Evolutionary conservation across 2,113 vertebrate species (phyloP).

Genomic region (Microcebus griseorufus): DNA sequence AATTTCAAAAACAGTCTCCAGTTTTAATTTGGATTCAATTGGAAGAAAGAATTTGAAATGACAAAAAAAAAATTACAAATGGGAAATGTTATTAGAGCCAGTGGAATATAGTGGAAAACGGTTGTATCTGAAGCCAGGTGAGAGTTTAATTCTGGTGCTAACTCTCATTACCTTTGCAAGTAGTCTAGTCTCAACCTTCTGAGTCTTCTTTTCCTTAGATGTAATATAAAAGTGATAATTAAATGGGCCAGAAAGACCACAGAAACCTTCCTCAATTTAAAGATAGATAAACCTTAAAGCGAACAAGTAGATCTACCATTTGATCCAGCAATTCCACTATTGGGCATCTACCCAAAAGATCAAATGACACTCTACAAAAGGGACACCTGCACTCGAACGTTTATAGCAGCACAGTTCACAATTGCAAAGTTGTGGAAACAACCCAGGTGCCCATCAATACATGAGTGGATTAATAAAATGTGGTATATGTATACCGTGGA

Average conservation of each 20-base stretch:
- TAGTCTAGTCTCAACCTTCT: not conserved
- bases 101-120: not conserved
- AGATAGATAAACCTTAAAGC: not conserved
- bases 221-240: not conserved
- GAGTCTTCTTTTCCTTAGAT: not conserved
- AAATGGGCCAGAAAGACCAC: not conserved
- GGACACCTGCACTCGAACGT: no score
- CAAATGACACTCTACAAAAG: no score
- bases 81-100: not conserved
- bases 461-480: no score
- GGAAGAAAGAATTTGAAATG: constrained; percentile 25
- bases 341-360: no score
- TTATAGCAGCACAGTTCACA: no score
- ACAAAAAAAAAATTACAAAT: not conserved
- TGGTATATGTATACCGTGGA: no score
- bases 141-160: not conserved
- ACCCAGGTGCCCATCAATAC: no score
- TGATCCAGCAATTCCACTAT: no score
- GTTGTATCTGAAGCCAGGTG: not conserved
- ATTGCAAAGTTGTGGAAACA: no score
- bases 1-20: not conserved
- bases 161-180: not conserved
- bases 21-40: constrained; percentile 9
- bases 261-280: not conserved
- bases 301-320: no score